These are phyloP conservation scores for Itoplectis maculator DNA, from an alignment of 2,888 invertebrate species.

Conservation along the genomic window DNA sequence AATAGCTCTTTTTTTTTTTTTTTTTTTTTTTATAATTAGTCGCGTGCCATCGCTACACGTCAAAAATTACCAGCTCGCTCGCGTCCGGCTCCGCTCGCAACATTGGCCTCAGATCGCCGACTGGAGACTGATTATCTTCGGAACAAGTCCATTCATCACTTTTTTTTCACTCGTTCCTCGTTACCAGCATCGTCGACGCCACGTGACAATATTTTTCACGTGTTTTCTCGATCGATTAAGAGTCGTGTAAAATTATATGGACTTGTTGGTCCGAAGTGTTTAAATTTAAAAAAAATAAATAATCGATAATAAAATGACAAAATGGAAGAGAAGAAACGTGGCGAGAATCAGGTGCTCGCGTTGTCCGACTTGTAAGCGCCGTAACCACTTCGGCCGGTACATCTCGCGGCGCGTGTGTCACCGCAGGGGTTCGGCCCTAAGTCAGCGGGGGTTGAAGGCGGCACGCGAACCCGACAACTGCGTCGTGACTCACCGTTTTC, in stretches of 20 bases:
- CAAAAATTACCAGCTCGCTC: conserved; percentile 44
- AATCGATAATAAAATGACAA: too few species aligned
- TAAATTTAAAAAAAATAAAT: too few species aligned
- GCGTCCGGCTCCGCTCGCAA: neutral
- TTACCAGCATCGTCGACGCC: neutral
- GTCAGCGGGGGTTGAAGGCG: conserved; percentile 68
- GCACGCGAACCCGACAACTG: conserved; percentile 72
- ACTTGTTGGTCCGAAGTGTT: neutral
- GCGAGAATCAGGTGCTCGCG: conserved; percentile 63
- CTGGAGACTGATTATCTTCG: conserved; percentile 41
- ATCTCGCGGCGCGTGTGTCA: conserved; percentile 71
- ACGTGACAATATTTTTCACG: neutral
- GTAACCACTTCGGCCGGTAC: conserved; percentile 55
- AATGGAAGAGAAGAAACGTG: conserved; percentile 53
- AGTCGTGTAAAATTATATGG: neutral
- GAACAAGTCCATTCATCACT: conserved; percentile 49
- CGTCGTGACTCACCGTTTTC: conserved; percentile 73
- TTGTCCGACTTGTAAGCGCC: conserved; percentile 13
- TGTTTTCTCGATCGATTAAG: neutral
- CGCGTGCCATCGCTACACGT: conserved; percentile 60
- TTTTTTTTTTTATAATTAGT: conserved; percentile 75
- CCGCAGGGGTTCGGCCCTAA: conserved; percentile 64
- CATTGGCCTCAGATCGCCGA: conserved; percentile 28
- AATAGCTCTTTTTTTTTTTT: conserved; percentile 63
- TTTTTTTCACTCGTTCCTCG: conserved; percentile 6